Conservation (phyloP, 2,797 vertebrate species). For the Rhyacichthys aspro region DNA sequence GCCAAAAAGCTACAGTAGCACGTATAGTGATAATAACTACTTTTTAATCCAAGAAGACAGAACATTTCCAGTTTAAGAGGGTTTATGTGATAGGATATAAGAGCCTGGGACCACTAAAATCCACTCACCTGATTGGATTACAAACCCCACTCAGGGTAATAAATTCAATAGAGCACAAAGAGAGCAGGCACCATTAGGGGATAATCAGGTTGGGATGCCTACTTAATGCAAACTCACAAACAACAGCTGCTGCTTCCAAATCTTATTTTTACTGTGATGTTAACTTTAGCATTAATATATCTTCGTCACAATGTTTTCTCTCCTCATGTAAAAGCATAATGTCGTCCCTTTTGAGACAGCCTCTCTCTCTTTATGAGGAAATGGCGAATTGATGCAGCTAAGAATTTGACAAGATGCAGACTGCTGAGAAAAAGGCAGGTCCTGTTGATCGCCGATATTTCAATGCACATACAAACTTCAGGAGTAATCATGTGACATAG, state of each 20-base stretch:
- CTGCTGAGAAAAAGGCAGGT: conserved; percentile 68
- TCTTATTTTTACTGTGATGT: conserved; percentile 7
- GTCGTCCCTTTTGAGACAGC: conserved; percentile 29
- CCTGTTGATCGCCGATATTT: conserved; percentile 42
- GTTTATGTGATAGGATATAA: conserved; percentile 14
- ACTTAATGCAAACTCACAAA: conserved; percentile 15
- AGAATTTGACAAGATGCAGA: conserved; percentile 53
- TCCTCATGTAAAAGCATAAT: neutral
- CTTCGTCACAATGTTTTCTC: neutral
- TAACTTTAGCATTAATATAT: too few relatives aligned
- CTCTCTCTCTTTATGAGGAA: conserved; percentile 42
- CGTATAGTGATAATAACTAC: too few relatives aligned
- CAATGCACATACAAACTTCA: conserved; percentile 13
- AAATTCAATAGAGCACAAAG: conserved; percentile 44
- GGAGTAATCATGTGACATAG: conserved; percentile 33
- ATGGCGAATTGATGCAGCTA: conserved; percentile 58
- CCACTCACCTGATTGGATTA: conserved; percentile 45
- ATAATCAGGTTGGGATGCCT: conserved; percentile 41
- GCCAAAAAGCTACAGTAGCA: too few relatives aligned
- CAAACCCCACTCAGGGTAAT: conserved; percentile 17
- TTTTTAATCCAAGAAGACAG: neutral
- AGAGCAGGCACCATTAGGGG: conserved; percentile 41
- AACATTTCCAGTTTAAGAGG: conserved; percentile 2
- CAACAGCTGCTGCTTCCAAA: conserved; percentile 44
- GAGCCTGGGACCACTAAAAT: conserved; percentile 32